phyloP scores from a whole-genome alignment of 2,888 invertebrate species.

The Ochropleura plecta region DNA sequence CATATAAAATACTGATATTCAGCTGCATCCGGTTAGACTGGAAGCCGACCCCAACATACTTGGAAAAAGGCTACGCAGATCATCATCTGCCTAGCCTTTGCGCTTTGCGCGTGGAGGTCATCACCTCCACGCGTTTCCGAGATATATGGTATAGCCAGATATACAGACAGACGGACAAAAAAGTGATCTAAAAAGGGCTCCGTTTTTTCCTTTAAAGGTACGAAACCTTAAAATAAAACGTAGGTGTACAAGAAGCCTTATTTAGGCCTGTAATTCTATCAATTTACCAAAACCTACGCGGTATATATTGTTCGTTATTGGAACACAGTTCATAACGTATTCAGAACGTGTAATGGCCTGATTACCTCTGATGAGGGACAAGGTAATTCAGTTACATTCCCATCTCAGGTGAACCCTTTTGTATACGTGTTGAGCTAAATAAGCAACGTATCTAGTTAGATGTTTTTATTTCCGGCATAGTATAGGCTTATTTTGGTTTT shows the following conservation, averaged over 20 bases:
- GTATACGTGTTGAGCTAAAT: conserved; percentile 49
- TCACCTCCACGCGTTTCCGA: no score
- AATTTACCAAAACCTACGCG: conserved; percentile 46
- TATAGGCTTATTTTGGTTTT: background rate
- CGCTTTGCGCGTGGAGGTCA: no score
- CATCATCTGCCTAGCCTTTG: no score
- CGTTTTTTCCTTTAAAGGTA: no score
- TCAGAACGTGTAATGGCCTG: conserved; percentile 76
- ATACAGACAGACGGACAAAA: no score
- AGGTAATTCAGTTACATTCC: conserved; percentile 74
- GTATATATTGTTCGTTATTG: conserved; percentile 55
- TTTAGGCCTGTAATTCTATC: conserved; percentile 51
- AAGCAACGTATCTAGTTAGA: conserved; percentile 38
- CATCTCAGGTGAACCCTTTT: conserved; percentile 65
- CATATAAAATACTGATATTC: no score
- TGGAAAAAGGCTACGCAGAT: no score
- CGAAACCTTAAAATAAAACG: background rate
- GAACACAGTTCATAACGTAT: conserved; percentile 69
- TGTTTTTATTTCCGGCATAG: conserved; percentile 33
- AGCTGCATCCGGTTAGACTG: no score
- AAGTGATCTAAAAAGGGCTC: no score
- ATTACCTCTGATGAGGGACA: conserved; percentile 79
- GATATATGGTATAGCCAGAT: no score
- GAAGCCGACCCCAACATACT: no score
- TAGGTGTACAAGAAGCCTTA: background rate